Evolutionary conservation across 2,113 vertebrate genomes (phyloP).

Genomic region (Chamaea fasciata): DNA sequence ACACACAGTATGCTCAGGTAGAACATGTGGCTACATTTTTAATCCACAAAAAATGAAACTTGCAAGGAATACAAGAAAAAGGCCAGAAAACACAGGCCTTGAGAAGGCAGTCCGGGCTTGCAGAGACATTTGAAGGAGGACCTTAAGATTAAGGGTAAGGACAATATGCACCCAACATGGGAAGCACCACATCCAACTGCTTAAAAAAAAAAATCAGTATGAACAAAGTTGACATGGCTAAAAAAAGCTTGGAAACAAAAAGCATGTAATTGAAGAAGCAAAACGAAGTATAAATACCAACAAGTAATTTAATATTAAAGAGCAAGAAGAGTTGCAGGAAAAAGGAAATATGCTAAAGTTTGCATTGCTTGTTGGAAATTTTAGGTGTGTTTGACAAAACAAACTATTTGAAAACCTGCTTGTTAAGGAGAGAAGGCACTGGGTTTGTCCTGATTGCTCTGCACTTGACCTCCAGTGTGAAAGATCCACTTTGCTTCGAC

Average conservation of each 20-base stretch:
- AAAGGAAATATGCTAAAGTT: neutral
- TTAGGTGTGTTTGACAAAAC: neutral
- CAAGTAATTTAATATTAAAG: neutral
- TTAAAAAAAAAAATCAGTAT: neutral
- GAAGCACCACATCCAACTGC: neutral
- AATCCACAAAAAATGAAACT: neutral
- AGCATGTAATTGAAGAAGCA: neutral
- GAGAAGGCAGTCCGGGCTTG: neutral
- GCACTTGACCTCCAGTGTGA: neutral
- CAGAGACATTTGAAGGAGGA: neutral
- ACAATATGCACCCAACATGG: rapidly evolving
- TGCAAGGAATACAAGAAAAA: neutral
- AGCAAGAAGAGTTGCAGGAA: neutral
- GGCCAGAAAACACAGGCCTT: neutral
- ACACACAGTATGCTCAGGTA: neutral
- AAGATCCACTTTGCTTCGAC: neutral
- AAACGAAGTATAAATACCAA: neutral
- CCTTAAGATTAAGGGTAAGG: neutral
- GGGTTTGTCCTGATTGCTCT: neutral
- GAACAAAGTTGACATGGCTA: neutral
- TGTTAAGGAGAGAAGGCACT: neutral
- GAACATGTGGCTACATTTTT: neutral
- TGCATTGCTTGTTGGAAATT: neutral
- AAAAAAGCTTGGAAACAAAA: neutral
- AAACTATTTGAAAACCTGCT: neutral